Evolutionary conservation across 2,113 vertebrate species (phyloP), one percentile per base, ranked within the genome.

Genomic region (Pelobates fuscus): DNA sequence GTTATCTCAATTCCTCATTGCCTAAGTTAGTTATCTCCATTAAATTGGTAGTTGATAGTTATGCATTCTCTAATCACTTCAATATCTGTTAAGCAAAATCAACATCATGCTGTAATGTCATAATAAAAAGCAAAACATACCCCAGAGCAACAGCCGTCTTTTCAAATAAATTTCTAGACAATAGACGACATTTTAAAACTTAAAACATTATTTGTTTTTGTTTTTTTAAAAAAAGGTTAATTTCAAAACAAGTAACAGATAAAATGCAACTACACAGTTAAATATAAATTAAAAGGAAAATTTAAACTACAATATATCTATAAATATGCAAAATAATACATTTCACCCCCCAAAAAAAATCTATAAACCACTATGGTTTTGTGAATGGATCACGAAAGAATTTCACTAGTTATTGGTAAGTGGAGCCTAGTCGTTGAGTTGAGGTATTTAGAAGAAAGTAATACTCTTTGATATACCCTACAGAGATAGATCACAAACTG

Each of bases 361-460:
- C 52, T 4, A 23, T 21, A 5, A 21, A 55, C 11, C 8, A 8
- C 20, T 23, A 55, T 10, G 21, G 52, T 55, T 55, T 6, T 3
- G 52, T 55, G n/a, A 55, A 18, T 49, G 12, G 44, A 55, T 8
- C 6, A 6, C n/a, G 7, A 21, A 55, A 55, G 52, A 18, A 17
- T 23, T 55, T 55, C 21, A 55, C 52, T 55, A 55, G 52, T 55
- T 55, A 23, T 23, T 23, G 32, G 32, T 6, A 37, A 37, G 0
- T 55, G 52, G 52, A n/a, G 52, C 21, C 52, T 21, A 18, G 52
- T 55, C 52, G 21, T n/a, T 8, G 4, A 55, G 20, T 8, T 55
- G 52, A 55, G 52, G 52, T 55, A 55, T 55, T 55, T 55, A 55
- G 32, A 37, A 37, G 32, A 37, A 37, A 37, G 52, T n/a, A 55